These are phyloP conservation scores for Agriopis marginaria DNA, from an alignment of 2,888 invertebrate species.

Conservation along the genomic window DNA sequence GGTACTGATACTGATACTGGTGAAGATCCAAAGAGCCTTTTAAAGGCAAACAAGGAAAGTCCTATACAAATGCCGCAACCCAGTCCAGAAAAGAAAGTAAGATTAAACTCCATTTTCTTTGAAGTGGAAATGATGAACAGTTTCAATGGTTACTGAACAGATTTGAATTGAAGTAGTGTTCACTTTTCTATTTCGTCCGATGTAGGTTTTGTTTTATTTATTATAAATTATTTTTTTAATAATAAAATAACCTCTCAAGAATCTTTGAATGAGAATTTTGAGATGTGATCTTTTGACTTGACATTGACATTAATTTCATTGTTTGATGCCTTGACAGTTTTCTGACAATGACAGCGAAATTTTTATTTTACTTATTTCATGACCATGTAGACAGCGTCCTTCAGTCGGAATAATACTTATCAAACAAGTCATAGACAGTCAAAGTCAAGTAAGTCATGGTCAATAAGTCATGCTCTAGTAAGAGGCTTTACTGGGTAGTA, in stretches of 20 bases:
- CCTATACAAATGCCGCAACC: constrained; percentile 80
- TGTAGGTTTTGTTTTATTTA: background rate
- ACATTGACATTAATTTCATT: too few species aligned
- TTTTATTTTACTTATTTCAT: too few species aligned
- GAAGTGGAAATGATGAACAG: constrained; percentile 63
- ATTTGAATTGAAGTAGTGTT: background rate
- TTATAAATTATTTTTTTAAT: background rate
- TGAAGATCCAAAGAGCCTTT: constrained; percentile 62
- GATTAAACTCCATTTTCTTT: constrained; percentile 74
- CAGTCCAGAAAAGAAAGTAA: constrained; percentile 74
- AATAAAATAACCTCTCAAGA: too few species aligned
- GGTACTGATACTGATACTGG: too few species aligned
- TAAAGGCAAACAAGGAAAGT: constrained; percentile 72
- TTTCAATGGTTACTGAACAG: background rate
- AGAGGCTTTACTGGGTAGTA: too few species aligned
- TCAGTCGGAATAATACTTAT: too few species aligned
- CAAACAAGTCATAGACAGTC: background rate
- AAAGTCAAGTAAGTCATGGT: background rate
- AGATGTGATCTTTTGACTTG: too few species aligned
- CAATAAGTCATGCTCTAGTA: background rate
- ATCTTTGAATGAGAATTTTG: too few species aligned
- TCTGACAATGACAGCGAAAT: too few species aligned
- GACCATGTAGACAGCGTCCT: too few species aligned
- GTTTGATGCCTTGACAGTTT: too few species aligned
- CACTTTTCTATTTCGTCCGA: background rate